Evolutionary conservation across 1,140 invertebrate genomes (phyloP), one percentile per base, ranked within the genome.

Genomic region (Caenorhabditis brenneri): DNA sequence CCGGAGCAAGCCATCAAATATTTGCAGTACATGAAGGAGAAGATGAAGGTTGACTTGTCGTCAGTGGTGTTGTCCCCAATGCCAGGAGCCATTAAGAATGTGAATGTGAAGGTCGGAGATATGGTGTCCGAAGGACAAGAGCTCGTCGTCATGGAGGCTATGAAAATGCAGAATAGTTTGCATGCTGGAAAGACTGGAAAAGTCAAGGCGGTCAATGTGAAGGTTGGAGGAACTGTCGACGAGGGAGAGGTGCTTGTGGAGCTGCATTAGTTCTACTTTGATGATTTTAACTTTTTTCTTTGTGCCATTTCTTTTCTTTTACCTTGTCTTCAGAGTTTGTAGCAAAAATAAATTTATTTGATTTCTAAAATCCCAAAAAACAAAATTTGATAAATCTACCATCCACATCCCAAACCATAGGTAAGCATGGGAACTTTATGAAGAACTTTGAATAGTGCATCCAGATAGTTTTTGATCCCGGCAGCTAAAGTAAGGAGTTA

Each of bases 131-230:
- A 94, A 90, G 94, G 94, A 42, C 93, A 94, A 91, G 93, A 94
- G 91, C 91, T 94, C 1, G 94, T 93, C 89, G 92, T 94, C 31
- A 92, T 94, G 78, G 94, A 95, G 91, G 94, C 94, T 5, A 95
- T 95, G 94, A 95, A 95, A 91, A 95, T 95, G 94, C 94, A 95
- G 89, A 95, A 95, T 89, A 93, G 93, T 87, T 89, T 94, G 36
- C 88, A 91, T 27, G 92, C 93, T 55, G 91, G 90, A 24, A 92
- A 93, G 79, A 91, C 91, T 69, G 94, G 93, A 60, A 85, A 92
- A 91, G 92, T 94, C 1, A 94, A 93, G 87, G 91, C 92, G 85
- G 92, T 94, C 9, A 91, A 93, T 85, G 92, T 93, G 58, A 93
- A 93, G 88, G 91, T 91, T 36, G 94, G 94, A n/a, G 92, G 93